Base-by-base conservation (phyloP, 1,140 invertebrate species). In the Lerema accius region DNA sequence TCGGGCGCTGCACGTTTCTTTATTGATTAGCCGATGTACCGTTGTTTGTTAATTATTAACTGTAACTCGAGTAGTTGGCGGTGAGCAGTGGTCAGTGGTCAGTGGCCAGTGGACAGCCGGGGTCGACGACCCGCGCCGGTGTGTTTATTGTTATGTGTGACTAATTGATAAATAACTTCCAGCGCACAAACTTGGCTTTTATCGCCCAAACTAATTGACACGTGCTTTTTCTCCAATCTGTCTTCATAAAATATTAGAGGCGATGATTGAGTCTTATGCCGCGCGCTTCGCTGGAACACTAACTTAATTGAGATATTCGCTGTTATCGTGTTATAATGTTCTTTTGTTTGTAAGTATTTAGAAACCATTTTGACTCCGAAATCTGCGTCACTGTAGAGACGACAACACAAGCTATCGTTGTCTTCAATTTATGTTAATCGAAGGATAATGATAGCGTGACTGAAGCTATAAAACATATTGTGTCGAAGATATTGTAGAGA, bases 11-110 rank as follows among this genome's bases (percentile, higher is more conserved):
- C 37, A 59, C 26, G 32, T 60, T 48, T 46, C 42, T 60, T 45
- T 56, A 62, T 67, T 67, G 65, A 56, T 58, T 56, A 56, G 39
- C 53, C 39, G 49, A 43, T 45, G 26, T 62, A 62, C 64, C 64
- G 59, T 67, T 67, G 65, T 81, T 78, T 71, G 69, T 76, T 83
- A 79, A 83, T 83, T 80, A 79, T 77, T 76, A 80, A 80, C 78
- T 73, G 72, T 76, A 69, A 69, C 53, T 75, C 67, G 71, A 73
- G 73, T 71, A 75, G 73, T 80, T 71, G 67, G 3, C 28, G 9
- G 28, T 32, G 28, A 7, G 28, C 28, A 5, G 28, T 1, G 28
- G 23, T 6, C 35, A 11, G 35, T 11, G 35, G 35, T 1, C n/a
- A 11, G 35, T 11, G 35, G 35, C 1, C 35, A 11, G 35, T 11